Evolutionary conservation across 2,888 invertebrate genomes (phyloP), one percentile per base, ranked within the genome.

Genomic region (Drosophila paranaensis): DNA sequence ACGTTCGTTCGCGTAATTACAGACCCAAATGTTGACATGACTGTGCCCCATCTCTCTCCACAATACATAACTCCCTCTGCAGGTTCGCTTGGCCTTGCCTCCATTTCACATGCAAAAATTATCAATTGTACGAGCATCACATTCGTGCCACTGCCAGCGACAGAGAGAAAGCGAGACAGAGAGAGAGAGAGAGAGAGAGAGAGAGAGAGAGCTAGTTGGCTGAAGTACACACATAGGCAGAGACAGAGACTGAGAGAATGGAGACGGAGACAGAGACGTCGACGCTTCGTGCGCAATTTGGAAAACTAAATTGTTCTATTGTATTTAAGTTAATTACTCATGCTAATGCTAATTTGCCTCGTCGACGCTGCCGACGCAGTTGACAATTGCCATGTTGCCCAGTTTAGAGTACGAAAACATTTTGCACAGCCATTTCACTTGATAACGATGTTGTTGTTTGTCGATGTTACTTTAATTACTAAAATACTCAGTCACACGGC

Each of bases 321-420:
- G 87, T 86, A 84, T 88, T 87, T 87, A 88, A 89, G 89, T 87
- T 87, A 87, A 87, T 87, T 88, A 87, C 84, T 88, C 87, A 79
- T 76, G 81, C 89, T 87, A 87, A 87, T 88, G 82, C 81, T 88
- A 88, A 87, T 87, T 87, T 84, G 77, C 65, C 64, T 57, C 60
- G 74, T 60, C 54, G 66, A 57, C 58, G 48, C 60, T 69, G 60
- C 48, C 63, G 57, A 37, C 70, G 67, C 51, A n/a, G 71, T 72
- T 75, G 74, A 73, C 76, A 88, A 85, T 81, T 81, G 82, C 60
- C 78, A 69, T 76, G 71, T 67, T 58, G 53, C 54, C 33, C 42
- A 53, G 11, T 58, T 30, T 42, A 57, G 10, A 35, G 35, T 53
- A 57, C 30, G 42, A 60, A 27, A 48, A 27, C 50, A 60, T 63